These are phyloP conservation scores for Machimus atricapillus DNA, from an alignment of 2,888 invertebrate genomes.

Conservation along the genomic window DNA sequence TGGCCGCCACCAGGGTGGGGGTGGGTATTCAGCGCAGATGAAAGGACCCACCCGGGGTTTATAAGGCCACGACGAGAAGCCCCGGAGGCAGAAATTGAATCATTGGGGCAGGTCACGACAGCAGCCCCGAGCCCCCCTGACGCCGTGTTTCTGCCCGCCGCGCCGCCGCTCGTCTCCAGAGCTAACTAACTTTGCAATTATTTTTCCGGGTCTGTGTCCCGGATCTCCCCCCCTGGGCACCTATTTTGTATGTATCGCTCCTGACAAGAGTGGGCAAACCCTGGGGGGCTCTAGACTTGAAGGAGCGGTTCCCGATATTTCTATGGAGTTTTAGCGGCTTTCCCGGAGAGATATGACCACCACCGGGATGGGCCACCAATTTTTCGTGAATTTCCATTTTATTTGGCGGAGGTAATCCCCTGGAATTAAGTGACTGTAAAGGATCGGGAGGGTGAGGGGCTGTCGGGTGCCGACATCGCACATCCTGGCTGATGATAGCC, in stretches of 20 bases:
- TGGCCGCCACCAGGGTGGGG: neutral
- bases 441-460: neutral
- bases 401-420: neutral
- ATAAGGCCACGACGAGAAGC: conserved; percentile 2
- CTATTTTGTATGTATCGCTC: conserved; percentile 14
- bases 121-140: neutral
- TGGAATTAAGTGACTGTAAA: neutral
- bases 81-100: conserved; percentile 29
- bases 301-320: neutral
- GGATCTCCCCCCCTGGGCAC: neutral
- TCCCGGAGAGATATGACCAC: neutral
- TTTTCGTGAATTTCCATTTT: conserved; percentile 22
- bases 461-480: neutral
- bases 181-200: conserved; percentile 34
- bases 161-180: neutral
- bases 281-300: neutral
- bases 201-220: neutral
- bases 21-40: neutral
- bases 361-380: neutral
- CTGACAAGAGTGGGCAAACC: neutral
- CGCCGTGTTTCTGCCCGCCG: neutral
- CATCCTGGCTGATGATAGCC: neutral
- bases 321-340: neutral
- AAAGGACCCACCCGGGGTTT: neutral
- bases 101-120: conserved; percentile 36